Evolutionary conservation across 92 coral and sea anemone species (phyloP).

Genomic region (Siderastrea radians): DNA sequence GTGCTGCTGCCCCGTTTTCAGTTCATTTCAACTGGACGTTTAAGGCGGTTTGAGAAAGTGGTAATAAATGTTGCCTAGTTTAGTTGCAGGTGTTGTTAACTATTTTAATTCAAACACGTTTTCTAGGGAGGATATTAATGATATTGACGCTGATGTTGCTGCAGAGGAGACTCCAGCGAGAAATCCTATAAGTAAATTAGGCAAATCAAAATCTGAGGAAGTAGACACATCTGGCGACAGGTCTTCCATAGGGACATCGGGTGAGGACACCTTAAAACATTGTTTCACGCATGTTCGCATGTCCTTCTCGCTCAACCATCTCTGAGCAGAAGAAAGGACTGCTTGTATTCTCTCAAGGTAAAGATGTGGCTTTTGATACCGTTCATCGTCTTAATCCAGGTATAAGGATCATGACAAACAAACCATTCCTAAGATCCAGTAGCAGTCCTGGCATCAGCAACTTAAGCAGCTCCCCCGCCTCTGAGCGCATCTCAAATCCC

Average conservation of each 20-base stretch:
- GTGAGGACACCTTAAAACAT: neutral
- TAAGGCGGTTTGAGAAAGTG: neutral
- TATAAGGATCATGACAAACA: slow-evolving; percentile 84
- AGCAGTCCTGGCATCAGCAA: slow-evolving; percentile 86
- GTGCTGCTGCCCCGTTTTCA: too few species aligned
- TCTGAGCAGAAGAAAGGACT: too few species aligned
- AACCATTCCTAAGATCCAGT: slow-evolving; percentile 76
- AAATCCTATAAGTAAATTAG: slow-evolving; percentile 32
- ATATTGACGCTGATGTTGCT: slow-evolving; percentile 8
- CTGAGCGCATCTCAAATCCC: slow-evolving; percentile 51
- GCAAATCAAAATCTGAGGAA: slow-evolving; percentile 50
- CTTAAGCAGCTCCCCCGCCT: slow-evolving; percentile 67
- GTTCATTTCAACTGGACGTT: neutral
- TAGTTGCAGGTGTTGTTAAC: neutral
- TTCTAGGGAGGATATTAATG: slow-evolving; percentile 36
- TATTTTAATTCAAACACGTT: neutral
- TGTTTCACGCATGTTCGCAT: too few species aligned
- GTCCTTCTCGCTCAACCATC: too few species aligned
- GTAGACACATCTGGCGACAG: slow-evolving; percentile 22
- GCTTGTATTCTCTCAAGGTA: too few species aligned
- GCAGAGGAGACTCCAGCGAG: slow-evolving; percentile 25
- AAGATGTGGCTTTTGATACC: too few species aligned
- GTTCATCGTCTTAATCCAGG: slow-evolving; percentile 51
- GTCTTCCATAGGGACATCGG: slow-evolving; percentile 13
- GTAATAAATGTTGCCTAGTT: too few species aligned